Base-by-base conservation (phyloP, 2,113 vertebrate genomes). In the Thryonomys swinderianus region DNA sequence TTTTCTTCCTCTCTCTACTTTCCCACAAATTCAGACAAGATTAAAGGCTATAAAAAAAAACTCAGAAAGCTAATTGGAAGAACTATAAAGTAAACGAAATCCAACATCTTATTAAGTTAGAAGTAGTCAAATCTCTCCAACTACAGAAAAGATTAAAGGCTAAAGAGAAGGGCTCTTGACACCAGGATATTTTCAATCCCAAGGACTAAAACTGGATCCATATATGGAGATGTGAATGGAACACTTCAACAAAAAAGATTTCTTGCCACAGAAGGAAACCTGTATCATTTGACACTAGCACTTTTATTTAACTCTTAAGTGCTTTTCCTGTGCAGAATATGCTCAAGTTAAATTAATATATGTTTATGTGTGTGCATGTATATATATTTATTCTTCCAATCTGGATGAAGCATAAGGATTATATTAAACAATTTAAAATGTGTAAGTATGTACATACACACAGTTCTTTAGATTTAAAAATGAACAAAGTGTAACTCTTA, bases 51-150 rank as follows among this genome's bases (percentile, higher is more conserved):
- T 53, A 48, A 37, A 53, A 84, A 94, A 53, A 69, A 4, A 87
- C 61, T 85, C 76, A 82, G 82, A 93, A 93, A 90, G 64, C 82
- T 96, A 95, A 97, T 95, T 96, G 92, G 92, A 95, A 95, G 92
- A 95, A 93, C 40, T 95, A 85, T 95, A 96, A 95, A 93, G 94
- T 96, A 96, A 97, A 96, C 76, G 32, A 93, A 95, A 95, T 85
- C 48, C 78, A 96, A 82, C 78, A 88, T 95, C 88, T 95, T 95
- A 92, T 83, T 96, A 97, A 95, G 61, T 92, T 96, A 82, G 85
- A 96, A 90, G 53, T 92, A 90, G 93, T 96, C 91, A 96, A 92
- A 90, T 96, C n/a, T 94, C 48, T 81, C 80, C 51, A 94, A 79
- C 45, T 51, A 93, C 78, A 96, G 48, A 78, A 96, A 93, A 96